Conservation (phyloP, 2,888 invertebrate species). For the Calameuta pallipes region DNA sequence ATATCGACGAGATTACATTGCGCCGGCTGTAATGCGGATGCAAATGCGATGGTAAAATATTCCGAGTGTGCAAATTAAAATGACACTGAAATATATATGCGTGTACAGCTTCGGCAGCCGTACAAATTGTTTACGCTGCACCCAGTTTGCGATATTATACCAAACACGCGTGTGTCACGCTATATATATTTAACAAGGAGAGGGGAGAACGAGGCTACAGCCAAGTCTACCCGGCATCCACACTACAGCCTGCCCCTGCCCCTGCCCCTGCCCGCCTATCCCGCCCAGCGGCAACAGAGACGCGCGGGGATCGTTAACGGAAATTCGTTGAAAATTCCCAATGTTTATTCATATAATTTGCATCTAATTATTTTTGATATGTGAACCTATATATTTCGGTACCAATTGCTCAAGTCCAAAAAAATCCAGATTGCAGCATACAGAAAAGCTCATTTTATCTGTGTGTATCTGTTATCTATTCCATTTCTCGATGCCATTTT, state of each 20-base stretch:
- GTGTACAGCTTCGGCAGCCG: slow-evolving; percentile 36
- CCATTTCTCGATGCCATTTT: no score
- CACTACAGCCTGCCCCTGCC: not conserved
- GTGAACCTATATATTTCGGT: not conserved
- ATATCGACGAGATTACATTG: slow-evolving; percentile 64
- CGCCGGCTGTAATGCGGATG: slow-evolving; percentile 59
- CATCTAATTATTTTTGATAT: slow-evolving; percentile 49
- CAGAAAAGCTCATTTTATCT: not conserved
- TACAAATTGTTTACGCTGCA: slow-evolving; percentile 60
- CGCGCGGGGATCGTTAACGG: slow-evolving; percentile 33
- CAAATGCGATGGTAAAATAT: slow-evolving; percentile 65
- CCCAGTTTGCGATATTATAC: slow-evolving; percentile 51
- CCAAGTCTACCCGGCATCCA: not conserved
- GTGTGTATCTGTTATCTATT: no score
- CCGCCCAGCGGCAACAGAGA: slow-evolving; percentile 30
- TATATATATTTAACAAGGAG: not conserved
- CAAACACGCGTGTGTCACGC: slow-evolving; percentile 31
- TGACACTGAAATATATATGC: slow-evolving; percentile 62
- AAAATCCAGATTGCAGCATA: not conserved
- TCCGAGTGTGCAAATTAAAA: slow-evolving; percentile 64
- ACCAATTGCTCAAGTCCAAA: not conserved
- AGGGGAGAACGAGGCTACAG: not conserved
- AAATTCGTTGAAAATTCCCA: slow-evolving; percentile 51
- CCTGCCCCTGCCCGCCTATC: not conserved
- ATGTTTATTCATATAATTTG: slow-evolving; percentile 57